Percentiles rank a stretch among this genome's conserved stretches.
phyloP scores from a whole-genome alignment of 2,888 invertebrate genomes.

The Morpho helenor region DNA sequence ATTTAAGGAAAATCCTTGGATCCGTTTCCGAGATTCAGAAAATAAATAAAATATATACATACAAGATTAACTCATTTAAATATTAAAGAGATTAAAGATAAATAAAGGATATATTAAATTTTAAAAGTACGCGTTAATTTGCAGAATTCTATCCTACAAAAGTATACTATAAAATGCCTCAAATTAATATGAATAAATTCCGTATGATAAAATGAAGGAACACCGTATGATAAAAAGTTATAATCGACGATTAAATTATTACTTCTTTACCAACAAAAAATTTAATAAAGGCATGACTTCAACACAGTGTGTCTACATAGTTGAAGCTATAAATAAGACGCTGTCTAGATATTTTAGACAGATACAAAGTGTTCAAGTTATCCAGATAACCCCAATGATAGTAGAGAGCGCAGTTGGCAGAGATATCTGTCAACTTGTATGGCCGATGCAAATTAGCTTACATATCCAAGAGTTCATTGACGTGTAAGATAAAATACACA shows the following conservation, averaged over 20 bases:
- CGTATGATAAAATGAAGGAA: no score
- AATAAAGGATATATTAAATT: no score
- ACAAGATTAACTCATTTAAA: no score
- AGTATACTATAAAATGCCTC: not conserved
- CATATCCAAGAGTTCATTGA: not conserved
- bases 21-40: no score
- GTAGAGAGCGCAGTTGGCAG: slow-evolving; percentile 12
- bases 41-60: no score
- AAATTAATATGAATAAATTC: no score
- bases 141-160: not conserved
- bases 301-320: not conserved
- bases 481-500: no score
- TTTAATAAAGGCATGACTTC: slow-evolving; percentile 11
- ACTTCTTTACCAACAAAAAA: no score
- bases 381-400: slow-evolving; percentile 12
- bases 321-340: not conserved
- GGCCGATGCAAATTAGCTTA: slow-evolving; percentile 20
- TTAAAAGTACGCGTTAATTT: not conserved
- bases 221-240: no score
- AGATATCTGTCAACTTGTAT: slow-evolving; percentile 21
- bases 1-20: no score
- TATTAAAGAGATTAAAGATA: no score
- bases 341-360: slow-evolving; percentile 15
- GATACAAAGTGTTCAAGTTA: slow-evolving; percentile 13
- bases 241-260: no score